phyloP scores from a whole-genome alignment of 2,113 vertebrate species.

The Arizona elegans region DNA sequence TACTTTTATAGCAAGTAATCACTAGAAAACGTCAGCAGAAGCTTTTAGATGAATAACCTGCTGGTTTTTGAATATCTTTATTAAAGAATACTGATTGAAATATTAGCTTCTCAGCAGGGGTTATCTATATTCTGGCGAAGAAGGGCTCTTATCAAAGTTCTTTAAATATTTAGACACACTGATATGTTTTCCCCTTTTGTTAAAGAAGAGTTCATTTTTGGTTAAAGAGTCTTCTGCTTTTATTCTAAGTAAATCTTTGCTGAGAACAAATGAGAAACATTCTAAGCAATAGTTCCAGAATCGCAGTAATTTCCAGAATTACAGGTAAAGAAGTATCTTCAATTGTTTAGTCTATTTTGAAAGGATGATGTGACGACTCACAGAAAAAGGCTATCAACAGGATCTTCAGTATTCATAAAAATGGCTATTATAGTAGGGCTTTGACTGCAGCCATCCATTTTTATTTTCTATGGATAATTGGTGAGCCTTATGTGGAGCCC shows the following conservation, averaged over 20 bases:
- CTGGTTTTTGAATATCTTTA: slow-evolving; percentile 39
- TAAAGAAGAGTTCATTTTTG: slow-evolving; percentile 21
- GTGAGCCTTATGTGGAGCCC: neutral
- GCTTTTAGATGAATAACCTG: slow-evolving; percentile 21
- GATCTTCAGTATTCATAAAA: neutral
- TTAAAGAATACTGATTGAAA: slow-evolving; percentile 46
- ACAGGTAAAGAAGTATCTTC: neutral
- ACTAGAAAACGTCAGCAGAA: slow-evolving; percentile 36
- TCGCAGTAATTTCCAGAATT: neutral
- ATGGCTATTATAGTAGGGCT: neutral
- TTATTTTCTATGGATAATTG: neutral
- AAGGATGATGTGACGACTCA: neutral
- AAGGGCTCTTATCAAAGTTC: slow-evolving; percentile 15
- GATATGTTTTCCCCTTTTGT: slow-evolving; percentile 33
- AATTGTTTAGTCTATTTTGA: neutral
- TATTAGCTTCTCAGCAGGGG: slow-evolving; percentile 22
- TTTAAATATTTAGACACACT: slow-evolving; percentile 38
- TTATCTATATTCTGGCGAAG: slow-evolving; percentile 29
- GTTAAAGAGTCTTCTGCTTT: neutral
- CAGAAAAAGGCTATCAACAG: neutral
- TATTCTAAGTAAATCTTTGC: neutral
- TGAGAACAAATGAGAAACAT: neutral
- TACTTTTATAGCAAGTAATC: slow-evolving; percentile 29
- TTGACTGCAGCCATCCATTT: neutral
- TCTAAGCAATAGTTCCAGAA: neutral